phyloP scores from a whole-genome alignment of 2,113 vertebrate species.

The Gulo gulo region DNA sequence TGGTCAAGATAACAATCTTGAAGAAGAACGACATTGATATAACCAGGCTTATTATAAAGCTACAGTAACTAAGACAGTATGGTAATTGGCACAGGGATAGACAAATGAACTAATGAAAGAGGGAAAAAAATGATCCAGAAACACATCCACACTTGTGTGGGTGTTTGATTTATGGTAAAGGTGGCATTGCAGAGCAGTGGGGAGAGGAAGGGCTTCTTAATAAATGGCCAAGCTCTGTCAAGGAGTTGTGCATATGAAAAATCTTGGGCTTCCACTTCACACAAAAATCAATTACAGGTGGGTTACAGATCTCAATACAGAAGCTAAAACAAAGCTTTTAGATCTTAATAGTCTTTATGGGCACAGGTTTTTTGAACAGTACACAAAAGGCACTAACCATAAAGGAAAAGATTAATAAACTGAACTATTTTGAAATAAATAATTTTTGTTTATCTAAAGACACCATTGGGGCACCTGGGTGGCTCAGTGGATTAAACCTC shows the following conservation, averaged over 20 bases:
- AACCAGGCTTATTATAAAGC: not conserved
- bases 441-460: not conserved
- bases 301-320: not conserved
- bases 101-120: not conserved
- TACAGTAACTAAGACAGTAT: not conserved
- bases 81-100: not conserved
- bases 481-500: too few relatives aligned
- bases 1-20: not conserved
- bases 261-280: not conserved
- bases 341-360: not conserved
- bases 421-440: not conserved
- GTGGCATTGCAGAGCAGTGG: not conserved
- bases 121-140: not conserved
- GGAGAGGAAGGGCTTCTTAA: not conserved
- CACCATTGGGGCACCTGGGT: not conserved
- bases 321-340: not conserved
- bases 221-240: not conserved
- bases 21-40: not conserved
- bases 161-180: not conserved
- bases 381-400: not conserved
- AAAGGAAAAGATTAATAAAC: not conserved
- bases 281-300: not conserved
- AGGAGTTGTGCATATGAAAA: not conserved
- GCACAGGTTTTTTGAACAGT: not conserved
- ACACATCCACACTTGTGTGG: not conserved